phyloP scores from a whole-genome alignment of 2,113 vertebrate genomes.

The Aviceda subcristata region DNA sequence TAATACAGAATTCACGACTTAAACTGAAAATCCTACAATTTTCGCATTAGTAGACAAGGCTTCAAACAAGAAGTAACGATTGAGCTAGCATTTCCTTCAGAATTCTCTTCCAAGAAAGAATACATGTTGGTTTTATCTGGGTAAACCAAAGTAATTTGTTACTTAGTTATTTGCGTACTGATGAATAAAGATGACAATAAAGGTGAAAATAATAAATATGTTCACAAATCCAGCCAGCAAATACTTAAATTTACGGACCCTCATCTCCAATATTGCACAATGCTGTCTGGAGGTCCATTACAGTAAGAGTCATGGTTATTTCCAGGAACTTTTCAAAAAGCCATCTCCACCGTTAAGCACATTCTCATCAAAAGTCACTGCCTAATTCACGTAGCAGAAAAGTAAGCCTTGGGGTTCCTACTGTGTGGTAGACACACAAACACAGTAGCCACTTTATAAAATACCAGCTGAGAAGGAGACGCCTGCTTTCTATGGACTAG shows the following conservation, averaged over 20 bases:
- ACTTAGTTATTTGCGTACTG: neutral
- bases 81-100: neutral
- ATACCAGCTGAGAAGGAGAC: neutral
- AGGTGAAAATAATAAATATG: neutral
- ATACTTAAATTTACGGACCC: neutral
- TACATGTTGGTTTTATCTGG: neutral
- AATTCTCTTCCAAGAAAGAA: constrained; percentile 15
- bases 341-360: neutral
- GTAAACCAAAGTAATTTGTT: neutral
- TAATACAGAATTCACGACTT: neutral
- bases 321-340: neutral
- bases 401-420: neutral
- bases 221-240: neutral
- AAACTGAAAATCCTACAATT: neutral
- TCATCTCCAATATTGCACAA: neutral
- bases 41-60: neutral
- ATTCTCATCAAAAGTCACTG: neutral
- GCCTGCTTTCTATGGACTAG: neutral
- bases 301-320: neutral
- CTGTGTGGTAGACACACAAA: rapidly evolving
- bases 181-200: neutral
- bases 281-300: neutral
- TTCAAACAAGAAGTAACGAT: neutral
- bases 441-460: neutral
- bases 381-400: neutral